These are phyloP conservation scores for Scarus forsteni DNA, from an alignment of 2,797 vertebrate genomes.

Conservation along the genomic window DNA sequence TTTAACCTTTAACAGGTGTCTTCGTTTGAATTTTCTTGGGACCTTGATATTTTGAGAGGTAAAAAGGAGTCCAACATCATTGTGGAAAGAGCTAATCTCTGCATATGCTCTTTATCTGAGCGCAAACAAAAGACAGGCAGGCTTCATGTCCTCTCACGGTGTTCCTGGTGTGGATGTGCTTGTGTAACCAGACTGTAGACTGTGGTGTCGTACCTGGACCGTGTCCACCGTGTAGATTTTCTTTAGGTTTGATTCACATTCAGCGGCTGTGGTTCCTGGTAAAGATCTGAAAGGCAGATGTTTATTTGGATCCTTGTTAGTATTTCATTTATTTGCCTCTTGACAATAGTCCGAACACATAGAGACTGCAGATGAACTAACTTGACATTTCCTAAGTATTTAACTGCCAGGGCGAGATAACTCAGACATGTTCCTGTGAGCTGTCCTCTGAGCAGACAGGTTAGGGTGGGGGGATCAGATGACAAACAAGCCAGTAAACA, in stretches of 20 bases:
- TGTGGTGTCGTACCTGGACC: slow-evolving; percentile 88
- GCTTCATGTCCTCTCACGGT: not conserved
- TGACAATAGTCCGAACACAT: not conserved
- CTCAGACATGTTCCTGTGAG: slow-evolving; percentile 19
- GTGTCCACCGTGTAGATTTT: slow-evolving; percentile 96
- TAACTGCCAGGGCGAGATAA: not conserved
- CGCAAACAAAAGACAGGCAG: not conserved
- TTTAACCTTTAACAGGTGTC: too few relatives aligned
- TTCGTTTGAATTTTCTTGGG: not conserved
- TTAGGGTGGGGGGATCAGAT: slow-evolving; percentile 57
- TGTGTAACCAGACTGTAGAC: not conserved
- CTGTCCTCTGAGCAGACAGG: slow-evolving; percentile 36
- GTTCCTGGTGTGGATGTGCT: not conserved
- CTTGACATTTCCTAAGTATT: not conserved
- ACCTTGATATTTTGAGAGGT: not conserved
- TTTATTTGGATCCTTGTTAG: not conserved
- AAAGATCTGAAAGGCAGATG: slow-evolving; percentile 84
- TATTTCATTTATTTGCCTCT: not conserved
- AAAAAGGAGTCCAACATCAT: not conserved
- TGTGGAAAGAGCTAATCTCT: not conserved
- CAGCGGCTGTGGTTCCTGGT: slow-evolving; percentile 94
- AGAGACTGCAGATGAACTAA: not conserved
- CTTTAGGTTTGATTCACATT: slow-evolving; percentile 96
- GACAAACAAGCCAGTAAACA: slow-evolving; percentile 73
- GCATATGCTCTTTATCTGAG: not conserved